Conservation (phyloP, 2,113 vertebrate genomes). For the Melozone crissalis region DNA sequence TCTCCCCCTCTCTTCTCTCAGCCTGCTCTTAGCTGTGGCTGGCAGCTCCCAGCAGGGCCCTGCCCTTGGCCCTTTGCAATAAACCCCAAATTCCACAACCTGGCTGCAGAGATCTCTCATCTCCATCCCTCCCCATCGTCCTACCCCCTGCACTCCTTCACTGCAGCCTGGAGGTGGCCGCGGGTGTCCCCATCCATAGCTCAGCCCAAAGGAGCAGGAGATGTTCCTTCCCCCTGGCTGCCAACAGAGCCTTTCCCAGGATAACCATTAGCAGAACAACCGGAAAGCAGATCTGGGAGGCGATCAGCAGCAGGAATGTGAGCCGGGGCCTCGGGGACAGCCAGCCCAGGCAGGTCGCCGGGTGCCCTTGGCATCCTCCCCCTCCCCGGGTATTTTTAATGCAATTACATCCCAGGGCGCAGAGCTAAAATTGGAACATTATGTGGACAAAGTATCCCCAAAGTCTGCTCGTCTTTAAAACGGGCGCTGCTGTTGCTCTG, state of each 20-base stretch:
- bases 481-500: neutral
- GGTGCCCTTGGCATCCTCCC: conserved; percentile 37
- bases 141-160: too few relatives aligned
- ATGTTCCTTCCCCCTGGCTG: neutral
- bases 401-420: conserved; percentile 15
- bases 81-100: too few relatives aligned
- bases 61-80: too few relatives aligned
- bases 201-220: neutral
- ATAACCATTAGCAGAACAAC: conserved; percentile 9
- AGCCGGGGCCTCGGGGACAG: neutral
- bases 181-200: neutral
- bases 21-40: too few relatives aligned
- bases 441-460: conserved; percentile 53
- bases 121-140: too few relatives aligned
- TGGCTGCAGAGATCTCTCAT: too few relatives aligned
- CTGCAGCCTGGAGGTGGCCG: neutral
- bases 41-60: too few relatives aligned
- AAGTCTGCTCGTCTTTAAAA: conserved; percentile 29
- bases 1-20: too few relatives aligned
- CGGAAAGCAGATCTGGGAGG: conserved; percentile 17
- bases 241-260: neutral
- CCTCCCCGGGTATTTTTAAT: conserved; percentile 48
- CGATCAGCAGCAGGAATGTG: neutral
- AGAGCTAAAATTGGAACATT: conserved; percentile 67
- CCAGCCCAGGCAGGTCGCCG: neutral